Evolutionary conservation across 2,113 vertebrate genomes (phyloP).

Genomic region (Calyptommatus sinebrachiatus): DNA sequence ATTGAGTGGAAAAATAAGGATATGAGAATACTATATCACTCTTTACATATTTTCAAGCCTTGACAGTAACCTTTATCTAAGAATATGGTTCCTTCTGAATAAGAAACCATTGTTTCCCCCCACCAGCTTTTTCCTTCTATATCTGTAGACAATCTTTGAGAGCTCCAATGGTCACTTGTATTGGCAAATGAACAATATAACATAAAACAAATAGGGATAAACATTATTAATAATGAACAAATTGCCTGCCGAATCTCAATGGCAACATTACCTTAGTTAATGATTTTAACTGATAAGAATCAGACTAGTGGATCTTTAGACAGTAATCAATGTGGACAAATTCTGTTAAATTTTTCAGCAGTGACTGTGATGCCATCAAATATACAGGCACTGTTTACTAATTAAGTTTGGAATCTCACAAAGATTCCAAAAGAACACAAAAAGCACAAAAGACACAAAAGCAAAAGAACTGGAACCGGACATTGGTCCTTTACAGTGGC

Average conservation of each 20-base stretch:
- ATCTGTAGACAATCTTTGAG: slow-evolving; percentile 11
- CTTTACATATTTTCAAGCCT: slow-evolving; percentile 7
- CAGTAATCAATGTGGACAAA: slow-evolving; percentile 27
- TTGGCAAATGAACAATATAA: slow-evolving; percentile 30
- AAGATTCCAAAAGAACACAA: too few relatives aligned
- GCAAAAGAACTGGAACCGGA: neutral
- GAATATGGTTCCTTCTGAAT: slow-evolving; percentile 9
- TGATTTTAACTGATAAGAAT: slow-evolving; percentile 33
- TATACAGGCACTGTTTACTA: neutral
- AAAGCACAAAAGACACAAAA: neutral
- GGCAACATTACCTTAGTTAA: neutral
- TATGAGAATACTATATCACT: neutral
- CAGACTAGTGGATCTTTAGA: neutral
- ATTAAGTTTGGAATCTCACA: slow-evolving; percentile 28
- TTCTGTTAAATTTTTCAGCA: slow-evolving; percentile 47
- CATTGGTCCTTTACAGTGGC: neutral
- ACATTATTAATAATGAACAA: slow-evolving; percentile 46
- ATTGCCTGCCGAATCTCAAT: slow-evolving; percentile 43
- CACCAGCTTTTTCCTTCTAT: neutral
- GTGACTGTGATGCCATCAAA: slow-evolving; percentile 1
- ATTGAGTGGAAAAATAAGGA: neutral
- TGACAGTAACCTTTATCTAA: neutral
- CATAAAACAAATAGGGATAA: slow-evolving; percentile 48
- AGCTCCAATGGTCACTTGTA: slow-evolving; percentile 5
- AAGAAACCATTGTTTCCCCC: slow-evolving; percentile 27